Percentiles rank a stretch among this genome's conserved stretches.
Conservation (phyloP, 2,113 vertebrate genomes). For the Chlorocebus sabaeus region DNA sequence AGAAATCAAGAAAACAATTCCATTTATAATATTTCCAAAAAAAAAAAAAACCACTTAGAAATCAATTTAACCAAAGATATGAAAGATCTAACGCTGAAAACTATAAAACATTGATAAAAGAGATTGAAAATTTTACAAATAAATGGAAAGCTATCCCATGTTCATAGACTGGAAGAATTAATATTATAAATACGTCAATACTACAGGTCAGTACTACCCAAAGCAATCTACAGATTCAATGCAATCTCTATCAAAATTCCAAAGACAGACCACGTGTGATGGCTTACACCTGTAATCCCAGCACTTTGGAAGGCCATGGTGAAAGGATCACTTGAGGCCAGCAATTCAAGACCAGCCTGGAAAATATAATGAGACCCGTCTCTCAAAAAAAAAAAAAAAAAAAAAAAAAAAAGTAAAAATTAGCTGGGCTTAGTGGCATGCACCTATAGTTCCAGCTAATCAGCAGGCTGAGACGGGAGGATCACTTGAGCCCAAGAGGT, state of each 20-base stretch:
- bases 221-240: neutral
- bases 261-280: too few species aligned
- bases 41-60: neutral
- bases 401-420: too few species aligned
- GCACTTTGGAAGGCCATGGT: too few species aligned
- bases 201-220: neutral
- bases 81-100: neutral
- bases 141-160: neutral
- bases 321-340: too few species aligned
- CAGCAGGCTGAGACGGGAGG: too few species aligned
- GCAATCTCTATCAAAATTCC: neutral
- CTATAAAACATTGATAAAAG: neutral
- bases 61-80: neutral
- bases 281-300: too few species aligned
- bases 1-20: neutral
- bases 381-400: too few species aligned
- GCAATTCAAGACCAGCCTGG: too few species aligned
- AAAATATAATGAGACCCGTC: too few species aligned
- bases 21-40: neutral
- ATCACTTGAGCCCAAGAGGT: too few species aligned
- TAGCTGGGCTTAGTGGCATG: too few species aligned
- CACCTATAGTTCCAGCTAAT: too few species aligned
- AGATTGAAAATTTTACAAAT: neutral
- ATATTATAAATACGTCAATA: neutral
- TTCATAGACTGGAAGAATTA: neutral